phyloP scores from a whole-genome alignment of 2,888 invertebrate species.

The Masnerella sp. region DNA sequence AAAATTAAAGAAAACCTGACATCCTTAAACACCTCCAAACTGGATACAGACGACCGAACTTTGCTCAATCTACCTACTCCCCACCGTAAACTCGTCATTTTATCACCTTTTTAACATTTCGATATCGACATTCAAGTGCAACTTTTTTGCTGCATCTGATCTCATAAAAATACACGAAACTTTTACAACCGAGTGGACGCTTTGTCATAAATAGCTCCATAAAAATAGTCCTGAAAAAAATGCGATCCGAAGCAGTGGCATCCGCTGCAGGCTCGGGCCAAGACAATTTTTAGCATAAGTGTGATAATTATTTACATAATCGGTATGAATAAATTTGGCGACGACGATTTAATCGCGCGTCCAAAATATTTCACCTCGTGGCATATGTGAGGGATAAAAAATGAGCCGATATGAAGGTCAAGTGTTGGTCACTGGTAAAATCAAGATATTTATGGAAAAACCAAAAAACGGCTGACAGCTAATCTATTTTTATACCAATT shows the following conservation, averaged over 20 bases:
- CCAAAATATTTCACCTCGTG: slow-evolving; percentile 16
- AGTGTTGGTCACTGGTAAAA: slow-evolving; percentile 9
- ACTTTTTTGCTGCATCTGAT: background rate
- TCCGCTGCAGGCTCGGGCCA: too few species aligned
- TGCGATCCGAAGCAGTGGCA: too few species aligned
- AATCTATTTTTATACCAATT: slow-evolving; percentile 12
- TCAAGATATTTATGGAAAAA: slow-evolving; percentile 16
- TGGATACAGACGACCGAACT: too few species aligned
- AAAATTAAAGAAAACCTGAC: too few species aligned
- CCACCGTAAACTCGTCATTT: slow-evolving; percentile 28
- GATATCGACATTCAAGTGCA: background rate
- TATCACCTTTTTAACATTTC: slow-evolving; percentile 31
- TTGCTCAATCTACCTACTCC: slow-evolving; percentile 1
- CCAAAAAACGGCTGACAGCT: slow-evolving; percentile 3
- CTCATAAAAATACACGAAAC: background rate
- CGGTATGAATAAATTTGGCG: slow-evolving; percentile 15
- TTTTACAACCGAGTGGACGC: background rate
- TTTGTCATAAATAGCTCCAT: slow-evolving; percentile 1
- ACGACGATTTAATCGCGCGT: slow-evolving; percentile 26
- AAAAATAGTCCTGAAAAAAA: background rate
- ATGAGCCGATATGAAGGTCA: slow-evolving; percentile 20
- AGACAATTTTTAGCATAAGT: slow-evolving; percentile 13
- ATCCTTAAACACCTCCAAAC: too few species aligned
- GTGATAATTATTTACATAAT: slow-evolving; percentile 32
- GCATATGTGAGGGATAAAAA: slow-evolving; percentile 11